These are phyloP conservation scores for Archips xylosteana DNA, from an alignment of 2,888 invertebrate genomes.

Conservation along the genomic window DNA sequence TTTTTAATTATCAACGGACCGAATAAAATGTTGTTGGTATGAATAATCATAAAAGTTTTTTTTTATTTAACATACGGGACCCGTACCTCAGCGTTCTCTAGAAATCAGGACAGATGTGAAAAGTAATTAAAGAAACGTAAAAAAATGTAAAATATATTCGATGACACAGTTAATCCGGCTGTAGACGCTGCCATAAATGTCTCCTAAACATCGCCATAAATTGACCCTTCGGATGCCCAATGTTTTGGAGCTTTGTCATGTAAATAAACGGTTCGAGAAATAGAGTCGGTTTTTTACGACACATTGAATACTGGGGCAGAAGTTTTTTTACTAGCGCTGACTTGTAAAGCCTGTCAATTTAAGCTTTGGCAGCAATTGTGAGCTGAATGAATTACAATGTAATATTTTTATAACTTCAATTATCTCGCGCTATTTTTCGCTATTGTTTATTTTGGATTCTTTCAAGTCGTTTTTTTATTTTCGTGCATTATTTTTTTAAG, in stretches of 20 bases:
- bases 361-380: too few relatives aligned
- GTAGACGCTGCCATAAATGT: conserved; percentile 4
- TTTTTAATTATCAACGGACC: too few relatives aligned
- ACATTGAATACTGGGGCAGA: not conserved
- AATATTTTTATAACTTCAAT: too few relatives aligned
- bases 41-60: too few relatives aligned
- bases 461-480: too few relatives aligned
- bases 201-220: conserved; percentile 9
- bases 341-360: not conserved
- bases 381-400: too few relatives aligned
- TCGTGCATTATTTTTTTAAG: too few relatives aligned
- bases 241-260: conserved; percentile 6
- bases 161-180: not conserved
- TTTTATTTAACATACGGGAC: conserved; percentile 3
- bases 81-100: not conserved
- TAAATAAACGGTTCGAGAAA: not conserved
- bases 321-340: not conserved
- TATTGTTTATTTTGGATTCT: too few relatives aligned
- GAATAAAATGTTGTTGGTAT: too few relatives aligned
- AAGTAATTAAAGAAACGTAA: conserved; percentile 24
- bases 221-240: not conserved
- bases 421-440: too few relatives aligned
- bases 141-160: conserved; percentile 16
- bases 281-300: not conserved
- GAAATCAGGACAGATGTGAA: conserved; percentile 33